These are phyloP conservation scores for Acrocephalus scirpaceus DNA, from an alignment of 2,797 vertebrate species.

Conservation along the genomic window DNA sequence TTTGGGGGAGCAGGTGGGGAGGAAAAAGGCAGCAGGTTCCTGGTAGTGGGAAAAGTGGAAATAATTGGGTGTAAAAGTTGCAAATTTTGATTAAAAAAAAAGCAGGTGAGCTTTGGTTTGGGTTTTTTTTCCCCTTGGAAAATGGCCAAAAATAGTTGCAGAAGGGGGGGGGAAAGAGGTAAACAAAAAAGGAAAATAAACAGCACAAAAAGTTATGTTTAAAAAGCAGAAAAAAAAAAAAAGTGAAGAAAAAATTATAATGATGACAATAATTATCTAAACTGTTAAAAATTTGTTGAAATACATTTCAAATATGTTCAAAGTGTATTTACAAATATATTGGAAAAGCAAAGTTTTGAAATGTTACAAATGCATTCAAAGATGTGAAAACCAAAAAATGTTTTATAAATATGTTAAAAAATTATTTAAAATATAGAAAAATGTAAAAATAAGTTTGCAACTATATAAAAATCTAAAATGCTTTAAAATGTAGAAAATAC, in stretches of 20 bases:
- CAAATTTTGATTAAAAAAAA: not conserved
- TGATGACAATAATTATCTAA: not conserved
- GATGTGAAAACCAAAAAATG: accelerated
- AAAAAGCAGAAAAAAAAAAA: not conserved
- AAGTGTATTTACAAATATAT: not conserved
- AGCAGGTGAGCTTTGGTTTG: not conserved
- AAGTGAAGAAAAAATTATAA: not conserved
- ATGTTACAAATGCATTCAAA: accelerated
- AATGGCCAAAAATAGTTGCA: not conserved
- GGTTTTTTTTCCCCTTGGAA: not conserved
- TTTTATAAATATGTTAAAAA: not conserved
- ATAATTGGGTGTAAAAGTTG: not conserved
- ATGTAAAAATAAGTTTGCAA: accelerated
- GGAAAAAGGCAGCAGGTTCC: not conserved
- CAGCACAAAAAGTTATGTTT: accelerated
- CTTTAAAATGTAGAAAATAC: not conserved
- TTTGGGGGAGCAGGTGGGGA: not conserved
- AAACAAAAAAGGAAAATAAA: not conserved
- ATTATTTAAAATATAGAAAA: accelerated
- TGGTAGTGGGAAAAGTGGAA: not conserved
- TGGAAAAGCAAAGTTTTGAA: not conserved
- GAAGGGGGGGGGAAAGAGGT: accelerated
- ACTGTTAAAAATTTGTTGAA: not conserved
- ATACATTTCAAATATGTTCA: not conserved
- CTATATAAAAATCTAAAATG: accelerated